Evolutionary conservation across 1,140 invertebrate genomes (phyloP).

Genomic region (Protaetia brevitarsis): DNA sequence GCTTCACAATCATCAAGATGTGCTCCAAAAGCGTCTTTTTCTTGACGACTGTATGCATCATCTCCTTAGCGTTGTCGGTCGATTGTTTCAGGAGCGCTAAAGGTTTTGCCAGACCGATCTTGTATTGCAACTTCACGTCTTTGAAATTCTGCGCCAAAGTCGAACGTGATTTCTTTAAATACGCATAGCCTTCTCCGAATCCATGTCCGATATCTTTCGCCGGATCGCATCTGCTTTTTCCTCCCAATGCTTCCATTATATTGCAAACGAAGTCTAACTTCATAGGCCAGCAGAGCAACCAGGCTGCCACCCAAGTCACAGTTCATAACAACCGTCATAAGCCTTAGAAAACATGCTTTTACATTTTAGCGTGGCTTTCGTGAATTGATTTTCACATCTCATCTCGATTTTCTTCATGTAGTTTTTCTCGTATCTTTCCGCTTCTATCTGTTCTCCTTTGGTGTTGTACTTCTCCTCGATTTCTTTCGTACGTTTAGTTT

Average conservation of each 20-base stretch:
- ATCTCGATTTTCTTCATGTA: constrained; percentile 62
- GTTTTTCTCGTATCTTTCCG: constrained; percentile 52
- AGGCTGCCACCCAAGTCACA: constrained; percentile 55
- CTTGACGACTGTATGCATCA: constrained; percentile 58
- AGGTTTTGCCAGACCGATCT: constrained; percentile 49
- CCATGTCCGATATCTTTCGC: constrained; percentile 58
- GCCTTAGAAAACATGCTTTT: constrained; percentile 57
- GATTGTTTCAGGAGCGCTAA: constrained; percentile 49
- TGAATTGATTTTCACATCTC: constrained; percentile 61
- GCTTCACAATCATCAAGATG: constrained; percentile 55
- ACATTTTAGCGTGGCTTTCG: constrained; percentile 52
- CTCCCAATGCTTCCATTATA: constrained; percentile 52
- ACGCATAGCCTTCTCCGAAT: constrained; percentile 63
- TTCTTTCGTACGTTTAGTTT: constrained; percentile 50
- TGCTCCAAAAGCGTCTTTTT: constrained; percentile 54
- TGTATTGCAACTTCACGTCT: constrained; percentile 56
- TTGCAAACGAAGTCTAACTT: constrained; percentile 66
- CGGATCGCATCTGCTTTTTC: constrained; percentile 52
- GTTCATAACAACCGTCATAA: constrained; percentile 60
- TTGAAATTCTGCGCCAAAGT: constrained; percentile 53
- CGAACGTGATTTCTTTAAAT: constrained; percentile 52
- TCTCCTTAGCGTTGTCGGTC: constrained; percentile 50
- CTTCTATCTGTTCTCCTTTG: constrained; percentile 43
- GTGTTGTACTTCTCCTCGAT: constrained; percentile 50
- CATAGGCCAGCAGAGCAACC: constrained; percentile 68